Evolutionary conservation across 2,888 invertebrate species (phyloP).

Genomic region (Encarsia formosa): DNA sequence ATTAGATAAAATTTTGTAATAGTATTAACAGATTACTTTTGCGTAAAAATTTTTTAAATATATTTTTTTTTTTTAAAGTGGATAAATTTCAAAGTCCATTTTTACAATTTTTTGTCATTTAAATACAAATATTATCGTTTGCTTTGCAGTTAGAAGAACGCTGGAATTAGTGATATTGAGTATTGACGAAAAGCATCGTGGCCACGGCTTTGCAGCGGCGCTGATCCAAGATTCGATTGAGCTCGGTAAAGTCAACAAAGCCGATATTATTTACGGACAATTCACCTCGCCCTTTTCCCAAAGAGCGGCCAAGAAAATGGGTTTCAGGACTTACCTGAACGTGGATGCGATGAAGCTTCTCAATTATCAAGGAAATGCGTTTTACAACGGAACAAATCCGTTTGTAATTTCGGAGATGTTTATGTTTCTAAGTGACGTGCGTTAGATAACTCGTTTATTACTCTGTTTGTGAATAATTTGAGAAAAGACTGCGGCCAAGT

Average conservation of each 20-base stretch:
- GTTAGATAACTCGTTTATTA: no score
- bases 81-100: no score
- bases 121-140: no score
- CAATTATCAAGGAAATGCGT: background rate
- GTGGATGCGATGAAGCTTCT: background rate
- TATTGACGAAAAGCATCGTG: background rate
- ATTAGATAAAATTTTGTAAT: no score
- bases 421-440: no score
- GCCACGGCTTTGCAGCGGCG: background rate
- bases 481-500: no score
- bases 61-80: no score
- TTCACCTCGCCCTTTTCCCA: slow-evolving; percentile 5
- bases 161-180: background rate
- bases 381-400: background rate
- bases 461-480: no score
- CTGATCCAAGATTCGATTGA: background rate
- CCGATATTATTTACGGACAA: background rate
- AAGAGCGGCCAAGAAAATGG: slow-evolving; percentile 2
- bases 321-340: background rate
- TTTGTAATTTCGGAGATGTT: no score
- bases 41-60: no score
- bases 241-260: background rate
- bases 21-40: no score
- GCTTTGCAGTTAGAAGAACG: background rate
- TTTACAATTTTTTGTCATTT: no score